phyloP scores from a whole-genome alignment of 2,113 vertebrate species.

The Probosciger aterrimus region DNA sequence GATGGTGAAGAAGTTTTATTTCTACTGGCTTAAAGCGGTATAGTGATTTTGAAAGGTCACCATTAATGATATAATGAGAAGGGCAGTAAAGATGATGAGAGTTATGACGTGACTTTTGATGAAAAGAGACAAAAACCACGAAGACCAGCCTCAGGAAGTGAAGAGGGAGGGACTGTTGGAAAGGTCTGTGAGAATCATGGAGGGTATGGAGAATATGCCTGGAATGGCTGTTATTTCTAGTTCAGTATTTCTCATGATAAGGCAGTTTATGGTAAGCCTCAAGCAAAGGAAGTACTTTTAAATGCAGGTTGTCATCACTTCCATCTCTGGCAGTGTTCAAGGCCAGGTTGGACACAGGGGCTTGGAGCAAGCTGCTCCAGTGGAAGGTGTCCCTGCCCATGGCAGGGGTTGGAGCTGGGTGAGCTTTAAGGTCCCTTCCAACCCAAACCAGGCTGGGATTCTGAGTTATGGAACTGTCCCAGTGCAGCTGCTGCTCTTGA shows the following conservation, averaged over 20 bases:
- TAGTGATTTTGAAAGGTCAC: neutral
- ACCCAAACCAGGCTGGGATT: neutral
- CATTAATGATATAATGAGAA: neutral
- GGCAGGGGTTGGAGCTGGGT: neutral
- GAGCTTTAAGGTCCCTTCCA: neutral
- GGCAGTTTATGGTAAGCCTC: neutral
- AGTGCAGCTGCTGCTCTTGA: neutral
- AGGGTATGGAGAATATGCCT: neutral
- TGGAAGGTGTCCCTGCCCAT: neutral
- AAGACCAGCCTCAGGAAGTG: neutral
- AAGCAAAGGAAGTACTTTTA: neutral
- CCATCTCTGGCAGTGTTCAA: neutral
- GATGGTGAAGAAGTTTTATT: neutral
- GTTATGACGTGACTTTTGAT: neutral
- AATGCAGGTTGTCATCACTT: no score
- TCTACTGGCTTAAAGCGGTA: neutral
- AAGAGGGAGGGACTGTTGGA: neutral
- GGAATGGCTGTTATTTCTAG: neutral
- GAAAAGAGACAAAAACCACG: fast-evolving
- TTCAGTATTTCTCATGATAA: neutral
- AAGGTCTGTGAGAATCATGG: neutral
- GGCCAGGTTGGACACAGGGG: neutral
- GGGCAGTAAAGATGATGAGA: neutral
- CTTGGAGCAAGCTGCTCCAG: neutral
- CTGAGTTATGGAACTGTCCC: neutral